Conservation (phyloP, 2,797 vertebrate genomes). For the Alosa sapidissima region DNA sequence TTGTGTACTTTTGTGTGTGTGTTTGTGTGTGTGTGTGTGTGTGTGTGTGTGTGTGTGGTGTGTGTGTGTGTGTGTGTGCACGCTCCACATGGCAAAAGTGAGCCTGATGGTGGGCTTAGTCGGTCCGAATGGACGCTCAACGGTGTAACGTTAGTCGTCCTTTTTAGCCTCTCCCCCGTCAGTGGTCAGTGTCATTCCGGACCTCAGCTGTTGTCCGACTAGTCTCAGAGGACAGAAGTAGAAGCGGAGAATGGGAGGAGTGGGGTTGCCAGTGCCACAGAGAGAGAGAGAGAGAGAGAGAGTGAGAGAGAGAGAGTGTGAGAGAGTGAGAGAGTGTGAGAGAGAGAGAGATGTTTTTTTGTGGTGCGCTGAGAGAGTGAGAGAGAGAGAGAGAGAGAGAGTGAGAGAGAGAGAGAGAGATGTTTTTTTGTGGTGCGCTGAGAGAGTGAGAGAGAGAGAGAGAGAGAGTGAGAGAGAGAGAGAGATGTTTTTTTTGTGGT, state of each 20-base stretch:
- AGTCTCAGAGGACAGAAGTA: too few species aligned
- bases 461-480: neutral
- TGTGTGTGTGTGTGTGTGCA: conserved; percentile 26
- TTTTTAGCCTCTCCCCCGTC: neutral
- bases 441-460: neutral
- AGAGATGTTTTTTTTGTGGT: neutral
- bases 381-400: too few species aligned
- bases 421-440: neutral
- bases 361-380: neutral
- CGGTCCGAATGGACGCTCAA: neutral
- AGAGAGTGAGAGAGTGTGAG: neutral
- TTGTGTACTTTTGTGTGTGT: neutral
- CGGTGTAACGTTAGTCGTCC: neutral
- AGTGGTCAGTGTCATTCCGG: neutral
- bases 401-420: too few species aligned
- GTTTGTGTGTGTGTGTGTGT: conserved; percentile 24
- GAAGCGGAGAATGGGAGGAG: too few species aligned
- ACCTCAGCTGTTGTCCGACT: neutral
- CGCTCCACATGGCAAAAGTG: neutral
- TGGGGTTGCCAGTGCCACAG: too few species aligned
- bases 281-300: too few species aligned
- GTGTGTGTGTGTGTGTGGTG: conserved; percentile 25
- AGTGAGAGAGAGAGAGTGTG: neutral
- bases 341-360: neutral
- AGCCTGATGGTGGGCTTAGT: neutral